phyloP scores from a whole-genome alignment of 2,113 vertebrate species.

The Poeciliopsis retropinna region DNA sequence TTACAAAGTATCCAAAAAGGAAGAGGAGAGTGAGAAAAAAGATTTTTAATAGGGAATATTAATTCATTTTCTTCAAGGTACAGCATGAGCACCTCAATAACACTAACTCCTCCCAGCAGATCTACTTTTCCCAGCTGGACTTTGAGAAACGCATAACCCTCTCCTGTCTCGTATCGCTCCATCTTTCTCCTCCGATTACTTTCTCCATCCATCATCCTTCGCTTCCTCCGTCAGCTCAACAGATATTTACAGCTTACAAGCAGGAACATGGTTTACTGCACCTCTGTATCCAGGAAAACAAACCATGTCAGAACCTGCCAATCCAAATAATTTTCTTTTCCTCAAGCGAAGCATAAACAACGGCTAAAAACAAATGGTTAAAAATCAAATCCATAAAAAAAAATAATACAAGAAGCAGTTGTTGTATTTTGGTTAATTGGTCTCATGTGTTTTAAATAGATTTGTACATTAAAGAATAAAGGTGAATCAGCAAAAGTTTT shows the following conservation, averaged over 20 bases:
- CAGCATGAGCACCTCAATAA: constrained; percentile 2
- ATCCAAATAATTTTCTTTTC: constrained; percentile 6
- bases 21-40: no score
- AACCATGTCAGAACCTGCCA: background rate
- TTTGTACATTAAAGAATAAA: background rate
- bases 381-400: background rate
- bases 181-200: constrained; percentile 21
- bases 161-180: background rate
- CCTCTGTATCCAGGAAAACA: constrained; percentile 22
- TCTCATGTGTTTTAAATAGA: background rate
- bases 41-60: no score
- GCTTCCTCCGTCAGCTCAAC: constrained; percentile 32
- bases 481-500: background rate
- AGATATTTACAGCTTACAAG: constrained; percentile 55
- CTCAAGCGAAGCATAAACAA: background rate
- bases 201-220: constrained; percentile 53
- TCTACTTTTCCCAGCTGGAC: constrained; percentile 10
- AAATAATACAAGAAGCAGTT: background rate
- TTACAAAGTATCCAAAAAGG: no score
- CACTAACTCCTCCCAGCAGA: background rate
- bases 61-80: no score
- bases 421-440: background rate
- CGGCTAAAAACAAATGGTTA: background rate
- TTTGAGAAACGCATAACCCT: constrained; percentile 24
- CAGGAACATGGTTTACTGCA: constrained; percentile 32